Conservation (phyloP, 2,113 vertebrate genomes). For the Microcebus jonahi region DNA sequence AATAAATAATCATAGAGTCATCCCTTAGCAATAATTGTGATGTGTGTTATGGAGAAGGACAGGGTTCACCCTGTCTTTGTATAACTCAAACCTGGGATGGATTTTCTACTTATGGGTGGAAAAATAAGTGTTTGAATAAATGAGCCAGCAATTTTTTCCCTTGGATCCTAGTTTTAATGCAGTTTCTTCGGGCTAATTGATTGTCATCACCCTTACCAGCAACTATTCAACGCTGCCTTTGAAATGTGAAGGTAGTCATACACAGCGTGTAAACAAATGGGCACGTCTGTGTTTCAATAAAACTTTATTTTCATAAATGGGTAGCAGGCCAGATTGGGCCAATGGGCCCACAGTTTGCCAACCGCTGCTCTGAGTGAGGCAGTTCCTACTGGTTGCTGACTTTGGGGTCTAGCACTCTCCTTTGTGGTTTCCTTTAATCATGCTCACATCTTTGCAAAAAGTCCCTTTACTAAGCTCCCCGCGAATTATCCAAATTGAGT, state of each 20-base stretch:
- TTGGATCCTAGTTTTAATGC: background rate
- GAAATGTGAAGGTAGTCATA: background rate
- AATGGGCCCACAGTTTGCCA: background rate
- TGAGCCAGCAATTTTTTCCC: background rate
- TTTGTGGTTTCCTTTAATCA: constrained; percentile 30
- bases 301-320: constrained; percentile 52
- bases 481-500: constrained; percentile 52
- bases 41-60: background rate
- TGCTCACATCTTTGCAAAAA: constrained; percentile 41
- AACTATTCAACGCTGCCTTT: background rate
- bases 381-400: background rate
- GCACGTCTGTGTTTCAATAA: background rate
- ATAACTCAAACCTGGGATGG: background rate
- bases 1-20: background rate
- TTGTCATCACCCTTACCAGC: background rate
- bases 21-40: background rate
- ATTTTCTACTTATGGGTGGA: background rate
- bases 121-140: background rate
- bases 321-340: background rate
- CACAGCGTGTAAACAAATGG: background rate
- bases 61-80: background rate
- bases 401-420: background rate
- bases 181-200: background rate
- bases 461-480: constrained; percentile 49
- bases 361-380: background rate